Evolutionary conservation across 92 coral and sea anemone species (phyloP), one percentile per base, ranked within the genome.

Genomic region (Palythoa caribaeorum): DNA sequence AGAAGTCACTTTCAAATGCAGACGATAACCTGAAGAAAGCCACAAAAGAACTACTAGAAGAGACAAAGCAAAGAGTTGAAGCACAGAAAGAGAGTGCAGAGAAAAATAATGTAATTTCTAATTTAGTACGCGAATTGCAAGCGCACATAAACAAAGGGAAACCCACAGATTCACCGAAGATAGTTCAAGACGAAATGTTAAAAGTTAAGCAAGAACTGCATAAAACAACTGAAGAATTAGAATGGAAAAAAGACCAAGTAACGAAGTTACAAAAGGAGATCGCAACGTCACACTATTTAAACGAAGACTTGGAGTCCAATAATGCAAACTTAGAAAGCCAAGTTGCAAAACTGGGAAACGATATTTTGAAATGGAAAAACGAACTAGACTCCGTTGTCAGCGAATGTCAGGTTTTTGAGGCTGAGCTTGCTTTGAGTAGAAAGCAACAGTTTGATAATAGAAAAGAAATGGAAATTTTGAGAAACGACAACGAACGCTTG

Each of bases 231-330:
- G 89, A 89, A 16, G 98, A 95, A 52, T 87, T 95, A 21, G 92
- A 93, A n/a, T 86, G 86, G 80, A 89, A 91, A 81, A 83, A 89
- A 36, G 90, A 91, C 55, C 89, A 90, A 73, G 80, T 91, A 53
- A 76, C 80, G 13, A 90, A 87, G 16, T 91, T 95, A 16, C 91
- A 93, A 80, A 95, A 93, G 50, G 96, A 95, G 65, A 80, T 95
- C 6, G 92, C 88, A 83, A 84, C 88, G 37, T 91, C 89, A 17
- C 77, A 90, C 3, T 87, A 91, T 53, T 76, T 93, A 77, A 92
- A 89, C 66, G 93, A 89, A 51, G 90, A 94, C 76, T 87, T 95
- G 14, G 91, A 93, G 62, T 66, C 73, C 17, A 90, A 93, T 74
- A 95, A 93, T 90, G 76, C 89, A 35, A 84, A 48, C 76, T 86